Evolutionary conservation across 2,888 invertebrate genomes (phyloP), one percentile per base, ranked within the genome.

Genomic region (Ochlodes sylvanus): DNA sequence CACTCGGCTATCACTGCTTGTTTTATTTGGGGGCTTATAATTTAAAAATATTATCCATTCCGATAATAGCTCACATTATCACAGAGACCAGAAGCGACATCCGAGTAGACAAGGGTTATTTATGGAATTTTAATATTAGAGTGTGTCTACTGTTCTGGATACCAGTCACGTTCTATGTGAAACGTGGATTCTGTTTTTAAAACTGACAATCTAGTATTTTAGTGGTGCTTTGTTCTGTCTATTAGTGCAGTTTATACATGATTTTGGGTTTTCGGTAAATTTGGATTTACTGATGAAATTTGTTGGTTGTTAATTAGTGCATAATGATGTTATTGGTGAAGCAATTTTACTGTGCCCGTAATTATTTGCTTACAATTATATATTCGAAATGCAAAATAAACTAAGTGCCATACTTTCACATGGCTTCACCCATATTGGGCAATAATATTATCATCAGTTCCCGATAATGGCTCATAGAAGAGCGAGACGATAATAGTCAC

Each of bases 81-180:
- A 21, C 19, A 41, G n/a, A 47, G 32, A 44, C 19, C 15, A 54
- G 21, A 65, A n/a, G 57, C 34, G 38, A 32, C 38, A 58, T 19
- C 2, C 27, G 27, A 27, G 27, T 27, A 57, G 17, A 58, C 47
- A 58, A 47, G 57, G 47, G 47, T 27, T 62, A 68, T 70, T 70
- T 69, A 63, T 63, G 60, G 41, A 57, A 47, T 63, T 52, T 60
- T 60, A 61, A 66, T 70, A 70, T 69, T 70, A 65, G 56, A 71
- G 63, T 58, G 68, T 56, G 57, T 50, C 27, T 47, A 27, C 52
- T 56, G 7, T 19, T 56, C 19, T 56, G 56, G 42, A 69, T 66
- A 44, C 60, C 41, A 38, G 56, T 50, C 63, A 67, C 63, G 65
- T 69, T 56, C 58, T 64, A 71, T 69, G 60, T 69, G 63, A 69